Conservation (phyloP, 2,113 vertebrate genomes). For the Epinephelus fuscoguttatus region DNA sequence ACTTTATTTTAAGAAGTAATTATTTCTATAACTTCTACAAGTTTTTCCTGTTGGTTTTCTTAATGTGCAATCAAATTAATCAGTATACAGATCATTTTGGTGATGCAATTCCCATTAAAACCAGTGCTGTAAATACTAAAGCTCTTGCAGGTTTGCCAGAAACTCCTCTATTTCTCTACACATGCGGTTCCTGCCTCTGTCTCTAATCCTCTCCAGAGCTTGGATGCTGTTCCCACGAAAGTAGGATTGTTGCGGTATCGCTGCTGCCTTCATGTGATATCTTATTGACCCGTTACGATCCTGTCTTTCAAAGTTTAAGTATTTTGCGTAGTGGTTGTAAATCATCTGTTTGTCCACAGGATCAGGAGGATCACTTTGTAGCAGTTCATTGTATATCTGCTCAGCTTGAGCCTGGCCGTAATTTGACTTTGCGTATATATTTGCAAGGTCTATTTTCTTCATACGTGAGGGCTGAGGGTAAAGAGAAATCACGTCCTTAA, state of each 20-base stretch:
- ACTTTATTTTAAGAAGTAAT: too few relatives aligned
- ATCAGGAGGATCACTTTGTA: too few relatives aligned
- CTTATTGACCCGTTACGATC: background rate
- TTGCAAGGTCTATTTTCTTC: slow-evolving; percentile 32
- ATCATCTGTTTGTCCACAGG: slow-evolving; percentile 33
- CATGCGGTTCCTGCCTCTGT: slow-evolving; percentile 4
- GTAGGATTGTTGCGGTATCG: slow-evolving; percentile 6
- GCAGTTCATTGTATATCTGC: slow-evolving; percentile 47
- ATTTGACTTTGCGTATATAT: slow-evolving; percentile 8
- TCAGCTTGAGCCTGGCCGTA: background rate
- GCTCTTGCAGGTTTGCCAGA: slow-evolving; percentile 22
- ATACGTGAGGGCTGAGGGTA: slow-evolving; percentile 30
- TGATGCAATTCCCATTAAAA: too few relatives aligned
- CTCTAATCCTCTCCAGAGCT: slow-evolving; percentile 18
- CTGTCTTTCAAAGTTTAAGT: background rate
- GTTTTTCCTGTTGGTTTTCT: too few relatives aligned
- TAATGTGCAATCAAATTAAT: too few relatives aligned
- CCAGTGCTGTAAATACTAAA: too few relatives aligned
- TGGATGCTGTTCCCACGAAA: slow-evolving; percentile 35
- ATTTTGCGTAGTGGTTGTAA: slow-evolving; percentile 44
- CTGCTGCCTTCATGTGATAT: slow-evolving; percentile 58
- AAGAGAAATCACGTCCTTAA: slow-evolving; percentile 38
- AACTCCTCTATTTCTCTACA: slow-evolving; percentile 34
- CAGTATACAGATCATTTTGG: too few relatives aligned
- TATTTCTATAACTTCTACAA: too few relatives aligned